Conservation (phyloP, 1,140 invertebrate species). For the Mizuhopecten yessoensis region DNA sequence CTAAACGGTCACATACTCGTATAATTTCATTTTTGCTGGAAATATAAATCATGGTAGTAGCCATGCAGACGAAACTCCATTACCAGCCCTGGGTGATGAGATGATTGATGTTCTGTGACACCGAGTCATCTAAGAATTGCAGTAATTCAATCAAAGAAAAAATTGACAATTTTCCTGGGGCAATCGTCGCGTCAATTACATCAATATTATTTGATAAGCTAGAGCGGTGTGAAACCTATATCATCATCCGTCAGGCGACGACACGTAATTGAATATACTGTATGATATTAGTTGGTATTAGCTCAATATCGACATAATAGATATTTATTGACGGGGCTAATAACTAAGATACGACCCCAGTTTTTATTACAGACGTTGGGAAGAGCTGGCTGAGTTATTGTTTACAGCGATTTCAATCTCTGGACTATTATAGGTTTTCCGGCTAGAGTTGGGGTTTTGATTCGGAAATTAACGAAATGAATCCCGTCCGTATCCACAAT, state of each 20-base stretch:
- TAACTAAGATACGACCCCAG: background rate
- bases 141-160: constrained; percentile 40
- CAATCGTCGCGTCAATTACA: constrained; percentile 23
- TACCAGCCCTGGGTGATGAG: background rate
- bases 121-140: constrained; percentile 29
- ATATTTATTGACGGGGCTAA: constrained; percentile 23
- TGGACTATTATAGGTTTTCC: constrained; percentile 27
- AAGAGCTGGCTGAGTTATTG: background rate
- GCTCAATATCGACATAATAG: constrained; percentile 34
- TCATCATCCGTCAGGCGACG: constrained; percentile 30
- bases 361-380: background rate
- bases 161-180: constrained; percentile 37
- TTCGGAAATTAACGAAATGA: constrained; percentile 34
- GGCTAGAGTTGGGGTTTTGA: constrained; percentile 15
- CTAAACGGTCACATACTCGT: background rate
- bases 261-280: constrained; percentile 10
- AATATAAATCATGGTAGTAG: constrained; percentile 35
- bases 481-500: constrained; percentile 21
- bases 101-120: constrained; percentile 11
- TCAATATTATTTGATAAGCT: constrained; percentile 35
- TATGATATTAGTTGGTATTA: constrained; percentile 36
- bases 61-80: constrained; percentile 23
- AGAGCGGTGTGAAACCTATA: constrained; percentile 37
- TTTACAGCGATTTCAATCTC: constrained; percentile 23
- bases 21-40: constrained; percentile 39